phyloP scores from a whole-genome alignment of 1,140 invertebrate species.

The Drosophila aff. region DNA sequence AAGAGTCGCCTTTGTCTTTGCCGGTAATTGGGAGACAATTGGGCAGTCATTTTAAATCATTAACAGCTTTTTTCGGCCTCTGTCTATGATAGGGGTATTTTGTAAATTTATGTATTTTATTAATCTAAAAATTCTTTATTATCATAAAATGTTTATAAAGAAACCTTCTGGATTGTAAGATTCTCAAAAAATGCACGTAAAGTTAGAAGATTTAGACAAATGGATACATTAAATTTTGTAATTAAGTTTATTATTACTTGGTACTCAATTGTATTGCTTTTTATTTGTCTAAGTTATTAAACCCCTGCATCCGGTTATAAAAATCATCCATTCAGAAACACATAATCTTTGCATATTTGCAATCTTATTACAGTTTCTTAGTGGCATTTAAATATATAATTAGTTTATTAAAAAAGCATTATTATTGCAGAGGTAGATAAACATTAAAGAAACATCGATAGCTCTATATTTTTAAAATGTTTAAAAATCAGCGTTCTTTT shows the following conservation, averaged over 20 bases:
- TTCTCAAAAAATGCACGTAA: not conserved
- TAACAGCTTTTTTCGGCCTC: not conserved
- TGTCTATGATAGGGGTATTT: not conserved
- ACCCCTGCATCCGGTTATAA: not conserved
- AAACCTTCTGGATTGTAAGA: not conserved
- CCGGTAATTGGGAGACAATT: not conserved
- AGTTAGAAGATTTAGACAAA: not conserved
- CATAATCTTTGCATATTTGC: not conserved
- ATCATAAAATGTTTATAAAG: not conserved
- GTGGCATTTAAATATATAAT: not conserved
- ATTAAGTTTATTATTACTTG: not conserved
- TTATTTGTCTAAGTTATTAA: constrained; percentile 1
- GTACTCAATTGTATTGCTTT: not conserved
- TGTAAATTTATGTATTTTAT: not conserved
- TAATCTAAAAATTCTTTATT: not conserved
- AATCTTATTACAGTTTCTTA: not conserved
- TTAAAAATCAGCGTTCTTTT: not conserved
- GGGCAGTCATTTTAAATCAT: not conserved
- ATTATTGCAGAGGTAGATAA: not conserved
- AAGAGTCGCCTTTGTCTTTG: constrained; percentile 7
- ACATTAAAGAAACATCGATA: not conserved
- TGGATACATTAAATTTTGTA: not conserved
- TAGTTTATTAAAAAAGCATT: not conserved
- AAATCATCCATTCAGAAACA: constrained; percentile 1
- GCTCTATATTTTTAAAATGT: not conserved